phyloP scores from a whole-genome alignment of 1,140 invertebrate species.

The Sminthurinus signatus region DNA sequence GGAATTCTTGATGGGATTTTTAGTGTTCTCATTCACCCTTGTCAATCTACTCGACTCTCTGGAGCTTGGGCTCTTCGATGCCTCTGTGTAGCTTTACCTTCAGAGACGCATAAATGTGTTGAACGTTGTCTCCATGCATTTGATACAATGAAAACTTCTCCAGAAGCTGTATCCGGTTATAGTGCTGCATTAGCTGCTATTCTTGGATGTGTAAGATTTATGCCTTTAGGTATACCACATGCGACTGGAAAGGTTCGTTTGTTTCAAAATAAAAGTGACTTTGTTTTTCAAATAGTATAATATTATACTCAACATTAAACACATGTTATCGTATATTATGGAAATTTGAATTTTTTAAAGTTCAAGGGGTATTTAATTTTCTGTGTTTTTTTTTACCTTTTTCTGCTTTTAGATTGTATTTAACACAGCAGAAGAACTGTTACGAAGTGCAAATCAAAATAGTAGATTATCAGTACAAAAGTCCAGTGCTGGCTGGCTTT shows the following conservation, averaged over 20 bases:
- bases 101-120: constrained; percentile 67
- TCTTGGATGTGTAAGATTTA: constrained; percentile 80
- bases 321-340: constrained; percentile 18
- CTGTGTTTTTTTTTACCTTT: too few species aligned
- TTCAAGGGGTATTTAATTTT: too few species aligned
- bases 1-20: constrained; percentile 58
- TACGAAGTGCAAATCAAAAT: constrained; percentile 95
- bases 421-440: constrained; percentile 91
- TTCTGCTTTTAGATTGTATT: constrained; percentile 68
- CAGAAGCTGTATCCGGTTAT: constrained; percentile 90
- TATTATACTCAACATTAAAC: not conserved
- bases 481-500: constrained; percentile 93
- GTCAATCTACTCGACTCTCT: constrained; percentile 79
- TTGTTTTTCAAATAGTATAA: not conserved
- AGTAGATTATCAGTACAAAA: constrained; percentile 87
- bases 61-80: constrained; percentile 91
- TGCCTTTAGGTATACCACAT: constrained; percentile 91
- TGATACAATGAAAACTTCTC: constrained; percentile 54
- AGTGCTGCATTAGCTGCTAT: constrained; percentile 88
- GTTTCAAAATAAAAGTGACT: too few species aligned
- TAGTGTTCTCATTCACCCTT: constrained; percentile 84
- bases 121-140: constrained; percentile 67
- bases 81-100: constrained; percentile 86
- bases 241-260: constrained; percentile 77
- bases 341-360: not conserved